phyloP scores from a whole-genome alignment of 2,113 vertebrate genomes.

The Arothron firmamentum region DNA sequence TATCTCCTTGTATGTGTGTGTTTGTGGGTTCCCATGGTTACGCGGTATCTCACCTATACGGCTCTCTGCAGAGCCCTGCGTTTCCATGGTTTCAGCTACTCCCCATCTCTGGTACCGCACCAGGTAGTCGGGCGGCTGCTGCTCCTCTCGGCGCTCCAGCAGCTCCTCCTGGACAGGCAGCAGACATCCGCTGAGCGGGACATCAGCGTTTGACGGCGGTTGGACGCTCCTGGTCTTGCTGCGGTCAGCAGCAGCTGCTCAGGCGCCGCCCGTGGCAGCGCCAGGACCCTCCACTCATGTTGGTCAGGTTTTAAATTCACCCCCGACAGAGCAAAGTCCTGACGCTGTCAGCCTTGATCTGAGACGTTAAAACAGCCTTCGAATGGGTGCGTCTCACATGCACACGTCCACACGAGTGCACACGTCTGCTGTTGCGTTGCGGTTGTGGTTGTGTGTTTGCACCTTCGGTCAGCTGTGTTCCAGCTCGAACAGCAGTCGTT shows the following conservation, averaged over 20 bases:
- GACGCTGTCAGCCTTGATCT: no score
- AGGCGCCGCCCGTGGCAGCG: no score
- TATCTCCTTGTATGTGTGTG: not conserved
- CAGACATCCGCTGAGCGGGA: not conserved
- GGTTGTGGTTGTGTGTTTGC: not conserved
- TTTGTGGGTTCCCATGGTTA: constrained; percentile 49
- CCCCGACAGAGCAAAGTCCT: no score
- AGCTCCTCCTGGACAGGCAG: constrained; percentile 1
- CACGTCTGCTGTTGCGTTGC: no score
- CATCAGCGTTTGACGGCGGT: no score
- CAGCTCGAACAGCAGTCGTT: constrained; percentile 53
- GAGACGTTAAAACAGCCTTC: no score
- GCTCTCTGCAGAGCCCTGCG: constrained; percentile 2
- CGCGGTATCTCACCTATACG: constrained; percentile 11
- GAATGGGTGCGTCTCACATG: no score
- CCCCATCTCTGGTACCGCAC: constrained; percentile 4
- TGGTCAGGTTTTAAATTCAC: no score
- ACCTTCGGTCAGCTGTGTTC: constrained; percentile 30
- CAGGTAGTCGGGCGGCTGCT: constrained; percentile 27
- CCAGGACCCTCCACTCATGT: no score
- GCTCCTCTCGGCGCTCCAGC: constrained; percentile 16
- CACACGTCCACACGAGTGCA: no score
- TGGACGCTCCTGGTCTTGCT: no score
- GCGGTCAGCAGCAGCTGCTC: no score
- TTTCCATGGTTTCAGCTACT: constrained; percentile 17